phyloP scores from a whole-genome alignment of 1,140 invertebrate genomes.

The Drosophila baimaii region DNA sequence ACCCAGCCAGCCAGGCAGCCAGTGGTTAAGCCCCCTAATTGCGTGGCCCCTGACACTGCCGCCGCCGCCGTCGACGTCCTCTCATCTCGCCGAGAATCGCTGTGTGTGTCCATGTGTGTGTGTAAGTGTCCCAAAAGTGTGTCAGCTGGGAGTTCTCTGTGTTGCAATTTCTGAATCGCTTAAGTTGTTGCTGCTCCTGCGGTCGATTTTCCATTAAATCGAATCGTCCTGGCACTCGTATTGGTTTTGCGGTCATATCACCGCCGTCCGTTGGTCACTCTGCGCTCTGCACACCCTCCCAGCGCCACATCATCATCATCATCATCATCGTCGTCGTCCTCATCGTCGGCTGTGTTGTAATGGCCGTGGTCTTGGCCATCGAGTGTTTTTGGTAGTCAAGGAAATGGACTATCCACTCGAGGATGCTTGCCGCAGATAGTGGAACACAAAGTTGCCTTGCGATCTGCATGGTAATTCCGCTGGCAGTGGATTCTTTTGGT shows the following conservation, averaged over 20 bases:
- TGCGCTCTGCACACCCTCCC: not conserved
- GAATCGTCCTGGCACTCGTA: conserved; percentile 64
- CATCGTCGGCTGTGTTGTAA: conserved; percentile 16
- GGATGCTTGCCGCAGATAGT: conserved; percentile 11
- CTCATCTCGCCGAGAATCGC: conserved; percentile 5
- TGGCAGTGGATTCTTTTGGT: not conserved
- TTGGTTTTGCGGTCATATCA: conserved; percentile 69
- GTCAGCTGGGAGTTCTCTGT: conserved; percentile 21
- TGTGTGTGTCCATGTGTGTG: conserved; percentile 8
- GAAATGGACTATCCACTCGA: conserved; percentile 30
- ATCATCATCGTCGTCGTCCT: conserved; percentile 20
- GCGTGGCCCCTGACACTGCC: conserved; percentile 52
- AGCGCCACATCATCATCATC: conserved; percentile 7
- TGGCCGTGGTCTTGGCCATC: conserved; percentile 29
- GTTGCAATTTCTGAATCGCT: conserved; percentile 71
- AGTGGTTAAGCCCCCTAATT: conserved; percentile 66
- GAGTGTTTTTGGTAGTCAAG: conserved; percentile 41
- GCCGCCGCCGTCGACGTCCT: not conserved
- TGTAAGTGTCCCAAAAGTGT: conserved; percentile 37
- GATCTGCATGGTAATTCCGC: conserved; percentile 22
- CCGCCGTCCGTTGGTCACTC: conserved; percentile 32
- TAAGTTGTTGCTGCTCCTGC: conserved; percentile 75
- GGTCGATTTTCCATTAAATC: conserved; percentile 79
- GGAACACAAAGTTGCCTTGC: conserved; percentile 25
- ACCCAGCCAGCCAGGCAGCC: conserved; percentile 11